A percentile compares a stretch with the other conserved stretches of the same genome.
phyloP scores from a whole-genome alignment of 2,888 invertebrate species.

The Bruchidius siliquastri region DNA sequence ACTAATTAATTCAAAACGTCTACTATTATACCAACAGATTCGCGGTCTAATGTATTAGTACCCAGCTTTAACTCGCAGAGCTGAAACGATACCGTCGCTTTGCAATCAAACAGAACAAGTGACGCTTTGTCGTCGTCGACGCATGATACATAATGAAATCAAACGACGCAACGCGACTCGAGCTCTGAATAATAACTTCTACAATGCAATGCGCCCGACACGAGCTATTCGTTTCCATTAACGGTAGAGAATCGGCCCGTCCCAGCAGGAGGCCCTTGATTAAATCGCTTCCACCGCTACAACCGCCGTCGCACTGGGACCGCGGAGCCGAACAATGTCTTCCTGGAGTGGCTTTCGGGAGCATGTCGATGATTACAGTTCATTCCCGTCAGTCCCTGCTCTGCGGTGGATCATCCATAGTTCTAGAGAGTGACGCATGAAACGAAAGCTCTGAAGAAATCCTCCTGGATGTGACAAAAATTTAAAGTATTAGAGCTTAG shows the following conservation, averaged over 20 bases:
- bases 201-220: conserved; percentile 28
- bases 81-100: no score
- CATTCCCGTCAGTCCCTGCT: no score
- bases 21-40: no score
- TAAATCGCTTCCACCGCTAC: neutral
- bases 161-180: conserved; percentile 28
- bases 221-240: conserved; percentile 41
- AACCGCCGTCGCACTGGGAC: neutral
- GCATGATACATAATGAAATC: conserved; percentile 30
- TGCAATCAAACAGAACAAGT: neutral
- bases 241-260: neutral
- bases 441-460: no score
- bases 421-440: no score
- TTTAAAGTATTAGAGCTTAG: no score
- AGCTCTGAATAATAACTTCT: conserved; percentile 33
- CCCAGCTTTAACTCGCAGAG: no score
- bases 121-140: neutral
- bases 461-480: no score
- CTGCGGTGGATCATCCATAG: no score
- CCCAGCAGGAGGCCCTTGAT: neutral
- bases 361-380: neutral
- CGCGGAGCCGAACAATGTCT: neutral
- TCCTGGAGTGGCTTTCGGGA: neutral
- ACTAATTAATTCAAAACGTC: no score
- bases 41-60: no score